These are phyloP conservation scores for Neogale vison DNA, from an alignment of 2,113 vertebrate genomes.

Conservation along the genomic window DNA sequence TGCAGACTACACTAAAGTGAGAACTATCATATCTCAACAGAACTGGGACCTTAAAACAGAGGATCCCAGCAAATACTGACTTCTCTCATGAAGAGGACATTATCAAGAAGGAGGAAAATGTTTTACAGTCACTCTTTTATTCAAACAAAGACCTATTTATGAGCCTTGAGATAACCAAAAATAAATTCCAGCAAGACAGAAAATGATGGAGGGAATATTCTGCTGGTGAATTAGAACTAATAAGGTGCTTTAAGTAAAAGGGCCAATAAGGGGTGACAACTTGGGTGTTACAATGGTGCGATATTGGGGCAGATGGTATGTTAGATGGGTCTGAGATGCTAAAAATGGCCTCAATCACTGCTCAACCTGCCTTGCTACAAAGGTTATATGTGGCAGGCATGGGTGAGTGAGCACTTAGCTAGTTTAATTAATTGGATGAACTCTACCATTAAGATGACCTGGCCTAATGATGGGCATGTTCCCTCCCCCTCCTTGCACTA, in stretches of 20 bases:
- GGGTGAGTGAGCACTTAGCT: neutral
- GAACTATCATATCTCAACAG: neutral
- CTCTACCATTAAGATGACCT: neutral
- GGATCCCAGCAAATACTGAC: neutral
- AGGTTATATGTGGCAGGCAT: neutral
- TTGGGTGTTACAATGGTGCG: neutral
- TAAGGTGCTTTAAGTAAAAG: neutral
- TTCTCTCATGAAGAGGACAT: neutral
- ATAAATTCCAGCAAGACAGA: neutral
- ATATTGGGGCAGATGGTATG: neutral
- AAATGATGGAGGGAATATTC: neutral
- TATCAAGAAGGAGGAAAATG: neutral
- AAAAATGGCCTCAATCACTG: neutral
- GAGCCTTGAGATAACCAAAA: neutral
- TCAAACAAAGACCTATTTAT: neutral
- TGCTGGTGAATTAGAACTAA: neutral
- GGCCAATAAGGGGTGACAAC: neutral
- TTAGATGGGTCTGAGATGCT: neutral
- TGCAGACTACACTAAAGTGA: neutral
- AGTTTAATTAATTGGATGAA: neutral
- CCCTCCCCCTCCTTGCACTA: neutral
- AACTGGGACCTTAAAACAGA: neutral
- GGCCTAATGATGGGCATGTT: neutral
- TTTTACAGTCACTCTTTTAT: neutral
- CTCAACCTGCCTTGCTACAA: neutral